Conservation (phyloP, 2,888 invertebrate genomes). For the Hirtodrosophila trivittata region DNA sequence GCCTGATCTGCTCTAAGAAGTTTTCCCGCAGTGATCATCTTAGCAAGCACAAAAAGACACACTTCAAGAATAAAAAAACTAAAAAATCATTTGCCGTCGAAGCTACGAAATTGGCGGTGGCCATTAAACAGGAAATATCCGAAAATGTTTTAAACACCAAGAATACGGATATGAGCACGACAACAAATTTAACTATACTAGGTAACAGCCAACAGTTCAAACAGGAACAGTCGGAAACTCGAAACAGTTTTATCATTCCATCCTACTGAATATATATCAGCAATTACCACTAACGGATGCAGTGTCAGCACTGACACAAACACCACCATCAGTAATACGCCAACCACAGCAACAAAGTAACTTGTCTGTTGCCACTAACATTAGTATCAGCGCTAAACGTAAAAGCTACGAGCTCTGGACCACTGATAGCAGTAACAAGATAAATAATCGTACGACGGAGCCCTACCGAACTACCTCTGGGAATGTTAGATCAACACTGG, state of each 20-base stretch:
- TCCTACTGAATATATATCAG: too few relatives aligned
- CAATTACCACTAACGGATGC: too few relatives aligned
- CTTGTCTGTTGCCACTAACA: not conserved
- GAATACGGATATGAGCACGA: constrained; percentile 25
- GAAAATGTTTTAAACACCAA: too few relatives aligned
- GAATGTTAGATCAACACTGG: constrained; percentile 33
- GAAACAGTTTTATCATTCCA: too few relatives aligned
- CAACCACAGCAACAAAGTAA: constrained; percentile 52
- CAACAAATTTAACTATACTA: not conserved
- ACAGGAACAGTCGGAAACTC: too few relatives aligned
- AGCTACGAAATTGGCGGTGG: constrained; percentile 69
- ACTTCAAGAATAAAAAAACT: constrained; percentile 85
- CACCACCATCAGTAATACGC: constrained; percentile 66
- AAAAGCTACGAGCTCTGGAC: constrained; percentile 43
- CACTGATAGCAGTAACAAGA: constrained; percentile 23
- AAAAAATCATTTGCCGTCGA: constrained; percentile 80
- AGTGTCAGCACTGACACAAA: too few relatives aligned
- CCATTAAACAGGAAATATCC: too few relatives aligned
- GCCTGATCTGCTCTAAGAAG: constrained; percentile 93
- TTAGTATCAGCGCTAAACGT: constrained; percentile 1
- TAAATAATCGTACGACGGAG: constrained; percentile 63
- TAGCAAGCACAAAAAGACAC: constrained; percentile 96
- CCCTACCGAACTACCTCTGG: constrained; percentile 66
- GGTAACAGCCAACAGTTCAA: too few relatives aligned
- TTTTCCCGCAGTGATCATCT: constrained; percentile 97